Base-by-base conservation (phyloP, 2,797 vertebrate species). In the Falco cherrug region DNA sequence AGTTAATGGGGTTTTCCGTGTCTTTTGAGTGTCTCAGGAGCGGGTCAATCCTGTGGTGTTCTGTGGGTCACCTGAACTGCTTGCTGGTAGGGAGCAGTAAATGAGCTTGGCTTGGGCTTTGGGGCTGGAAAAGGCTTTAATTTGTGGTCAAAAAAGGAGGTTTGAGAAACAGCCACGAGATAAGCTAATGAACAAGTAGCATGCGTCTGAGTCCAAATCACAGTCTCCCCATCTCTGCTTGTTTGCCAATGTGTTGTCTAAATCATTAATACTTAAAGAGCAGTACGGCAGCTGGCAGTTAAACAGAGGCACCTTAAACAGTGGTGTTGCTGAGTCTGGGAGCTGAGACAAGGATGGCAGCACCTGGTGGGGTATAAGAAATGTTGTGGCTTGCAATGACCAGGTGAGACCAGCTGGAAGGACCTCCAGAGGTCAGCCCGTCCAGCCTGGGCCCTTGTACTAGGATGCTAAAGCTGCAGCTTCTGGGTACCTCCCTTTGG, bases 191-290 rank as follows among this genome's bases (percentile, higher is more conserved):
- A 89, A 63, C 8, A 65, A 79, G n/a, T 7, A 51, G 70, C 57
- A 16, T 17, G 35, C 21, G 0, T 79, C 67, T 57, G 57, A 95
- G 73, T 17, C 65, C 85, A 81, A 78, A 91, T 93, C 89, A 56
- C 70, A 78, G 87, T 56, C 75, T 89, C 48, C 60, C 53, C 61
- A 25, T 28, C 61, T 35, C 96, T 85, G 63, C 60, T 73, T 54
- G 79, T 48, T n/a, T 87, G 84, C 91, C 87, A 86, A 0, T 3
- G 61, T 83, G 87, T 65, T 93, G 82, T 85, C 54, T 93, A 50
- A 76, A 33, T 60, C 91, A 87, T 95, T 41, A 96, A 92, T 94
- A 56, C 51, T 95, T 93, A 31, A 91, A 90, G 84, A 89, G 84
- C 1, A 3, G 60, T 56, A 31, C 82, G 68, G 93, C 93, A 93